These are phyloP conservation scores for Actias luna DNA, from an alignment of 2,888 invertebrate genomes.

Conservation along the genomic window DNA sequence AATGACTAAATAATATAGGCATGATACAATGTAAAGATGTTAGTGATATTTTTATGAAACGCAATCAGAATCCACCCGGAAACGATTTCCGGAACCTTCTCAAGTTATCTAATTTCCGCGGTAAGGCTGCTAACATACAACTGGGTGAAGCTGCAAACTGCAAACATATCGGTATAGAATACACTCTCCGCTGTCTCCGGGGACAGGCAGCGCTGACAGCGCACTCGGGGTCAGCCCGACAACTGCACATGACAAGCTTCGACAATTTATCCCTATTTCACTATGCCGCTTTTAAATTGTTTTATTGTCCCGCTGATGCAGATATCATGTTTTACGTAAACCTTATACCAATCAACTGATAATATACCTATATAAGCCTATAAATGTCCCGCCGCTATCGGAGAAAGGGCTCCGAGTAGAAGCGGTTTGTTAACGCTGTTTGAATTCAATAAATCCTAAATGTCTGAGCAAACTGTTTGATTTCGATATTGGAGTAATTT, in stretches of 20 bases:
- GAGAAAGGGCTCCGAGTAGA: background rate
- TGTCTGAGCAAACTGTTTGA: background rate
- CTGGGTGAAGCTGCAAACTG: background rate
- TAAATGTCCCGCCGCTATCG: background rate
- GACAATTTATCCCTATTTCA: background rate
- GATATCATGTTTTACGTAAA: too few species aligned
- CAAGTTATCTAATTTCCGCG: background rate
- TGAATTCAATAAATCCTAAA: background rate
- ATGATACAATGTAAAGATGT: background rate
- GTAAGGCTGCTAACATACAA: background rate
- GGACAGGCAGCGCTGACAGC: slow-evolving; percentile 4
- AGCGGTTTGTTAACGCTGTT: background rate
- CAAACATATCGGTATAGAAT: background rate
- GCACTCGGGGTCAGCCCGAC: background rate
- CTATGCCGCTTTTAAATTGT: background rate
- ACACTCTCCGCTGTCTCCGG: background rate
- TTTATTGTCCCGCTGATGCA: background rate
- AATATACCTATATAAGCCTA: background rate
- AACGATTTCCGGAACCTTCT: background rate
- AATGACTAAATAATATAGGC: too few species aligned
- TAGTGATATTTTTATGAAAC: background rate
- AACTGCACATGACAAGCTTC: background rate
- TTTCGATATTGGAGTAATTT: too few species aligned
- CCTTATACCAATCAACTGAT: too few species aligned
- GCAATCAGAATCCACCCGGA: background rate